Conservation (phyloP, 2,888 invertebrate genomes). For the Cerastis rubricosa region DNA sequence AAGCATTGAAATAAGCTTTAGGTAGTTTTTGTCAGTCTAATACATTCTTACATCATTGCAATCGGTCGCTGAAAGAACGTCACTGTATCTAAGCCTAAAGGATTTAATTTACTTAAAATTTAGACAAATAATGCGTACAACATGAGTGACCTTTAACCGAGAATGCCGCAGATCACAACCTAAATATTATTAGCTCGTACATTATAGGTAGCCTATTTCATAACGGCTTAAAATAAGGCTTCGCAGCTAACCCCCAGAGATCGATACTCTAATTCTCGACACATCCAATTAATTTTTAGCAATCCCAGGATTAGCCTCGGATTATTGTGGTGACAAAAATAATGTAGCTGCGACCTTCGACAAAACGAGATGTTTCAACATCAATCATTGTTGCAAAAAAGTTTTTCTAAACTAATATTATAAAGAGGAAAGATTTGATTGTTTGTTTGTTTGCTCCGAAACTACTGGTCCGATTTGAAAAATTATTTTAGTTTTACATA, state of each 20-base stretch:
- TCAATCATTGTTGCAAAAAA: not conserved
- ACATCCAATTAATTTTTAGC: constrained; percentile 49
- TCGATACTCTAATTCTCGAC: constrained; percentile 24
- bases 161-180: not conserved
- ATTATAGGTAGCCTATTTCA: not conserved
- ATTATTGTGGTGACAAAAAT: constrained; percentile 16
- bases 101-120: not conserved
- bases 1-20: not conserved
- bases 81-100: not conserved
- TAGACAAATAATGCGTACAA: not conserved
- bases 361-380: not conserved
- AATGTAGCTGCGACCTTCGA: constrained; percentile 1
- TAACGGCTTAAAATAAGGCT: constrained; percentile 13
- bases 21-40: not conserved
- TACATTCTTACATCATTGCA: not conserved
- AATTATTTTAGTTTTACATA: no score
- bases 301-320: constrained; percentile 18
- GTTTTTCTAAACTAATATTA: no score
- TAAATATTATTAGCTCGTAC: not conserved
- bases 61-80: not conserved
- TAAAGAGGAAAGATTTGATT: no score
- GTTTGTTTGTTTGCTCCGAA: no score
- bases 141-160: no score
- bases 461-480: no score
- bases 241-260: not conserved